Conservation (phyloP, 2,888 invertebrate genomes). For the Halictus ligatus region DNA sequence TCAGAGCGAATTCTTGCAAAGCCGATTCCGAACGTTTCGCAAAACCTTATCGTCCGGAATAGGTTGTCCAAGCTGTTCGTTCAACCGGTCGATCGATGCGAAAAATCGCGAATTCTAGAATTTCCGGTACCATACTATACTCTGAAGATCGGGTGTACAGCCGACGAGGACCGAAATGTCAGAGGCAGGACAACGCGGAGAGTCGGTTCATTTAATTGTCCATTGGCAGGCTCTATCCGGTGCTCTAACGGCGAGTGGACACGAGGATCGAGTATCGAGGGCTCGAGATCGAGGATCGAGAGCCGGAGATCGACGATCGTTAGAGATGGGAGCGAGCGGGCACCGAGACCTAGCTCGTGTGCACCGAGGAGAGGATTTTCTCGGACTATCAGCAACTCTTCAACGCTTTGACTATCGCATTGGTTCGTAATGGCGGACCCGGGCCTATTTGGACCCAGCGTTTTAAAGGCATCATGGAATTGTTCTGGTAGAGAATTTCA, state of each 20-base stretch:
- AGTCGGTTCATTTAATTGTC: slow-evolving; percentile 62
- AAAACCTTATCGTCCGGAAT: not conserved
- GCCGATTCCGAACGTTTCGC: not conserved
- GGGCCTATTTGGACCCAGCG: no score
- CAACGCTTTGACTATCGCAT: no score
- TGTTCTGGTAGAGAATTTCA: no score
- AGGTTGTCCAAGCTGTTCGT: not conserved
- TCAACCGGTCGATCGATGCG: not conserved
- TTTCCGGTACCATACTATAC: not conserved
- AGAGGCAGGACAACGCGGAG: slow-evolving; percentile 38
- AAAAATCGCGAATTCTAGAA: not conserved
- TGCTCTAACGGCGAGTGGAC: slow-evolving; percentile 53
- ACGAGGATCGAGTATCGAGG: slow-evolving; percentile 61
- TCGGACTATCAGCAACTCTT: not conserved
- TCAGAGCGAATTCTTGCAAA: slow-evolving; percentile 3
- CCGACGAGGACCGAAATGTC: slow-evolving; percentile 40
- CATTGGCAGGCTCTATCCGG: slow-evolving; percentile 26
- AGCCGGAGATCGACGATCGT: slow-evolving; percentile 14
- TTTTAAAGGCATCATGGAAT: no score
- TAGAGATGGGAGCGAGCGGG: slow-evolving; percentile 37
- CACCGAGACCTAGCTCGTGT: not conserved
- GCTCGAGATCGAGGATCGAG: slow-evolving; percentile 3
- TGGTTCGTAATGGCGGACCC: no score
- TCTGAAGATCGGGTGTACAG: not conserved
- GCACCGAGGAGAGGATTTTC: not conserved